Evolutionary conservation across 2,797 vertebrate species (phyloP).

Genomic region (Loris lydekkerianus): DNA sequence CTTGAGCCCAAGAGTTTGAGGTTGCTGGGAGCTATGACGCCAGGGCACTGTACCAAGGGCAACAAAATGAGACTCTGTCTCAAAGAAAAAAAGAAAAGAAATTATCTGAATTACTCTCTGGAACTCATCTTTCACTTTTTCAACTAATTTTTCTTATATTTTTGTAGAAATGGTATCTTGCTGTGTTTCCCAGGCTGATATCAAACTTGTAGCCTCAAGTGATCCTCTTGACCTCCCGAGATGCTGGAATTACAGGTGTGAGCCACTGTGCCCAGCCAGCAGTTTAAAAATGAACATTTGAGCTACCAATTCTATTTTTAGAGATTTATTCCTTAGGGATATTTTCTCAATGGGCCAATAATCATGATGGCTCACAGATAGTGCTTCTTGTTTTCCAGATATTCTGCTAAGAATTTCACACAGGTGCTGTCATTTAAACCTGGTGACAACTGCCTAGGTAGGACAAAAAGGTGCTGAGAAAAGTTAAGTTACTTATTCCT

Average conservation of each 20-base stretch:
- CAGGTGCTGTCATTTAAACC: background rate
- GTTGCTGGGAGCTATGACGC: no score
- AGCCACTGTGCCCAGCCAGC: background rate
- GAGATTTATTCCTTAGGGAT: background rate
- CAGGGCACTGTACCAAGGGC: no score
- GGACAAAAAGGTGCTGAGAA: background rate
- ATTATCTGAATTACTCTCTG: no score
- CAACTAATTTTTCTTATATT: no score
- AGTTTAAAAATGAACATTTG: background rate
- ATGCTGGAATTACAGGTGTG: background rate
- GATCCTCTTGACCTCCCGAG: background rate
- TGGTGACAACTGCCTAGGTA: background rate
- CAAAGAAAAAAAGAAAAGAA: no score
- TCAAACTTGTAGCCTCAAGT: no score
- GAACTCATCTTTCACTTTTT: no score
- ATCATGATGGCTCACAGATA: background rate
- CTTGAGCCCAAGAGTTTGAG: no score
- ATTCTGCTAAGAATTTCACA: background rate
- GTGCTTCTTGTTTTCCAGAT: background rate
- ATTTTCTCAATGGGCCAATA: background rate
- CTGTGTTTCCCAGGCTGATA: no score
- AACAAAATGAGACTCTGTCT: no score
- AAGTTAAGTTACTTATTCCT: background rate
- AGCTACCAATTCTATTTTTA: background rate
- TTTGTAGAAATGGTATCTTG: no score